A percentile compares a stretch with the other conserved stretches of the same genome.
Conservation (phyloP, 2,797 vertebrate species). For the Anniella stebbinsi region DNA sequence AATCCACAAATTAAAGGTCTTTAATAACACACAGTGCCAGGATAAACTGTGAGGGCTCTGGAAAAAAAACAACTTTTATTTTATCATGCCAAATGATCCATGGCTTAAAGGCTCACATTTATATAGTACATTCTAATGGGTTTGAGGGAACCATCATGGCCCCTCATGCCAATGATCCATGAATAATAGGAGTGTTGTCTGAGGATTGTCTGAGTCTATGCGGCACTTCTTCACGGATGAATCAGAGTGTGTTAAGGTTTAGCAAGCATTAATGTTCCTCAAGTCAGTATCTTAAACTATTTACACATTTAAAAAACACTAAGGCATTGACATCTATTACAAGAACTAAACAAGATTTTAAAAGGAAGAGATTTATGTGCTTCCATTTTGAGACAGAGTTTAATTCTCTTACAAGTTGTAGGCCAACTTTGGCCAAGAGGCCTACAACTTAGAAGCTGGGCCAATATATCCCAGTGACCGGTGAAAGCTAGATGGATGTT, state of each 20-base stretch:
- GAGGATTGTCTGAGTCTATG: conserved; percentile 25
- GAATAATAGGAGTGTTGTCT: conserved; percentile 50
- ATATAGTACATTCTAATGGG: conserved; percentile 50
- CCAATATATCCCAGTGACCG: background rate
- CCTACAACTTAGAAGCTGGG: background rate
- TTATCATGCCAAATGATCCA: conserved; percentile 57
- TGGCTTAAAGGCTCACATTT: conserved; percentile 53
- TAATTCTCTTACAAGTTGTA: background rate
- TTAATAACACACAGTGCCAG: conserved; percentile 45
- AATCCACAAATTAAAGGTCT: conserved; percentile 55
- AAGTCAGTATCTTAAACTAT: conserved; percentile 24
- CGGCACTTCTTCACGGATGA: conserved; percentile 33
- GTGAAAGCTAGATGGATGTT: background rate
- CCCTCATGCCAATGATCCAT: conserved; percentile 54
- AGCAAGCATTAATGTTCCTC: conserved; percentile 41
- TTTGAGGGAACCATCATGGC: conserved; percentile 49
- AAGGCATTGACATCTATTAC: background rate
- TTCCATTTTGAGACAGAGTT: conserved; percentile 8
- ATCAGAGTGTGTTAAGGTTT: conserved; percentile 46
- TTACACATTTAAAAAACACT: conserved; percentile 16
- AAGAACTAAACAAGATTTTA: conserved; percentile 22
- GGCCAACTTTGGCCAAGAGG: background rate
- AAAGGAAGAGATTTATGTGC: conserved; percentile 1
- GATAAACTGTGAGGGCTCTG: conserved; percentile 52
- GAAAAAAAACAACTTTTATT: conserved; percentile 34